Evolutionary conservation across 2,113 vertebrate genomes (phyloP), one percentile per base, ranked within the genome.

Genomic region (Oreocharis arfaki): DNA sequence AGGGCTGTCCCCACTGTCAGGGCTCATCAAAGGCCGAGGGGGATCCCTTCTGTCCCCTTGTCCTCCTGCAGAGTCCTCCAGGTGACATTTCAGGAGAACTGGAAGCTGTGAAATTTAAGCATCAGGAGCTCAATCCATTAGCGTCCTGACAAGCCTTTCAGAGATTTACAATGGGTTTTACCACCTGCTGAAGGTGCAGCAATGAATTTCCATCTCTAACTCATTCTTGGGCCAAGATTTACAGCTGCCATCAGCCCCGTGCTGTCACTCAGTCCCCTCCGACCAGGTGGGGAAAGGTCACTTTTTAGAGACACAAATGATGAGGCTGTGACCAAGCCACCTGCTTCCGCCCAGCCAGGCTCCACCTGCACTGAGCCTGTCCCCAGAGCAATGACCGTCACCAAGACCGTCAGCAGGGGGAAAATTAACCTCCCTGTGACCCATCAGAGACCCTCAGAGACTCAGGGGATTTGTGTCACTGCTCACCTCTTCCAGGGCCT

Each of bases 151-250:
- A 87, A 78, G 92, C 26, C 85, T 70, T 37, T 17, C 64, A 22
- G 93, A 97, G 96, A 95, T 97, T 96, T 96, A 97, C 90, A 67
- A 17, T 33, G 81, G 92, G 84, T 89, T 95, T 96, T 93, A 94
- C 92, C 95, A 95, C 93, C 95, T 89, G 90, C 87, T 50, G 87
- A 56, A 96, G 87, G 92, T 87, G 81, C 65, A 32, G 93, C 87
- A 63, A 82, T 95, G 92, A 87, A 93, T 96, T 74, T 91, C 95
- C 90, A 60, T 84, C 90, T 74, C 96, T 60, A 70, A 28, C 69
- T 94, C 84, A 13, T 87, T 89, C 87, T 55, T 70, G 61, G 83
- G 33, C 84, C 65, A 46, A 84, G 95, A 95, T 96, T 95, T 91
- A 96, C 65, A 75, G 93, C 96, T 94, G 86, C 89, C 75, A 64